These are phyloP conservation scores for Drosophila colorata DNA, from an alignment of 2,888 invertebrate genomes.

Conservation along the genomic window DNA sequence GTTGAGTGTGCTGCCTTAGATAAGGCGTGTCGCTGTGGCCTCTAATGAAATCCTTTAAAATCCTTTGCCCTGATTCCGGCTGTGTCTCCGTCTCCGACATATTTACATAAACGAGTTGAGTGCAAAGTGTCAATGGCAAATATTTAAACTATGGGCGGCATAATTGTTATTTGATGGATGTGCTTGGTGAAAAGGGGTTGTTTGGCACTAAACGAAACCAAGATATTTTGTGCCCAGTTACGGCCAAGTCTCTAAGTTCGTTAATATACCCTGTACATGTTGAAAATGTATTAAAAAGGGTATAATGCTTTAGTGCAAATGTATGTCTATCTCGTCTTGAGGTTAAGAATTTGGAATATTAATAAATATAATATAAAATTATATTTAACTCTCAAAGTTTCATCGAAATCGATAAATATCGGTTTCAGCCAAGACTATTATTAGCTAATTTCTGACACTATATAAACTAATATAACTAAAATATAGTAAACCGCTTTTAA, in stretches of 20 bases:
- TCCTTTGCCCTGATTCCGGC: constrained; percentile 9
- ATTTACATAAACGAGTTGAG: constrained; percentile 70
- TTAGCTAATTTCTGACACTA: too few relatives aligned
- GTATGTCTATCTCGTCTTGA: too few relatives aligned
- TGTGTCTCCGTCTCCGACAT: constrained; percentile 9
- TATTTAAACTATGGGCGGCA: constrained; percentile 53
- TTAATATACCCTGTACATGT: background rate
- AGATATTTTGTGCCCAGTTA: too few relatives aligned
- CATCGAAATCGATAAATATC: too few relatives aligned
- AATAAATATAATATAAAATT: too few relatives aligned
- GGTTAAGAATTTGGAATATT: too few relatives aligned
- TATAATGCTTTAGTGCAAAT: background rate
- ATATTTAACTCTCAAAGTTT: too few relatives aligned
- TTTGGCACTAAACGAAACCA: constrained; percentile 1
- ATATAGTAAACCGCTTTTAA: too few relatives aligned
- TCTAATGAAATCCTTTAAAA: constrained; percentile 47
- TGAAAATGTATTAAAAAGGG: background rate
- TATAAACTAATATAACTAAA: too few relatives aligned
- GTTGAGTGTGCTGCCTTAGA: constrained; percentile 27
- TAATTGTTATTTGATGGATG: constrained; percentile 57
- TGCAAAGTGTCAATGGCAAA: constrained; percentile 56
- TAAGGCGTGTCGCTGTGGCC: constrained; percentile 52
- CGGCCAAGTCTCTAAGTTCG: background rate
- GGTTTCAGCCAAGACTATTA: too few relatives aligned
- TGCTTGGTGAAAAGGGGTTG: constrained; percentile 8